Percentiles rank a stretch among this genome's conserved stretches.
phyloP scores from a whole-genome alignment of 2,797 vertebrate genomes.

The Eulemur coronatus region DNA sequence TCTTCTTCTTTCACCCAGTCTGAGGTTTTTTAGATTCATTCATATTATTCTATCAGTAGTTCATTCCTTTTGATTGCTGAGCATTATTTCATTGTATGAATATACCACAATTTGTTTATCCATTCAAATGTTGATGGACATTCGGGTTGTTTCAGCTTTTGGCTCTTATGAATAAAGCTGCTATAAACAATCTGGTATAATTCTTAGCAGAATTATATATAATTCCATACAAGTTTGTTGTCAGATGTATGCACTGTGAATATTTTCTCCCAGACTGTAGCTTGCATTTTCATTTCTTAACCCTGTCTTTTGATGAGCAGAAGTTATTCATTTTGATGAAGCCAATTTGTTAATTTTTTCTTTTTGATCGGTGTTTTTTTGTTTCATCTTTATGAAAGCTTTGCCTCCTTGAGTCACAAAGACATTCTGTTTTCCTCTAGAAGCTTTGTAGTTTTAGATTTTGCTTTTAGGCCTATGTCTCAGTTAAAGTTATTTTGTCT shows the following conservation, averaged over 20 bases:
- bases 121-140: slow-evolving; percentile 29
- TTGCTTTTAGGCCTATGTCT: background rate
- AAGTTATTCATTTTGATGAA: slow-evolving; percentile 50
- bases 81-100: background rate
- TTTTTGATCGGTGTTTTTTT: slow-evolving; percentile 38
- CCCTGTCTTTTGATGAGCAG: background rate
- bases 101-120: background rate
- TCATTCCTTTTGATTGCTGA: background rate
- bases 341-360: background rate
- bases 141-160: slow-evolving; percentile 11
- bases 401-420: background rate
- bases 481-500: slow-evolving; percentile 19
- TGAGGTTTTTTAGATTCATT: background rate
- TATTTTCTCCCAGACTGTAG: slow-evolving; percentile 1
- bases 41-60: background rate
- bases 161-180: slow-evolving; percentile 33
- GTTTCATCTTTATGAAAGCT: background rate
- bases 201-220: background rate
- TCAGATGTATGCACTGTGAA: background rate
- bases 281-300: slow-evolving; percentile 16
- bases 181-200: slow-evolving; percentile 19
- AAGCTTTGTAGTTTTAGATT: background rate
- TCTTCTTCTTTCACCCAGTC: background rate
- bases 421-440: background rate
- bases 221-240: background rate